Percentiles rank a stretch among this genome's conserved stretches.
phyloP scores from a whole-genome alignment of 2,797 vertebrate species.

The Varecia variegata region DNA sequence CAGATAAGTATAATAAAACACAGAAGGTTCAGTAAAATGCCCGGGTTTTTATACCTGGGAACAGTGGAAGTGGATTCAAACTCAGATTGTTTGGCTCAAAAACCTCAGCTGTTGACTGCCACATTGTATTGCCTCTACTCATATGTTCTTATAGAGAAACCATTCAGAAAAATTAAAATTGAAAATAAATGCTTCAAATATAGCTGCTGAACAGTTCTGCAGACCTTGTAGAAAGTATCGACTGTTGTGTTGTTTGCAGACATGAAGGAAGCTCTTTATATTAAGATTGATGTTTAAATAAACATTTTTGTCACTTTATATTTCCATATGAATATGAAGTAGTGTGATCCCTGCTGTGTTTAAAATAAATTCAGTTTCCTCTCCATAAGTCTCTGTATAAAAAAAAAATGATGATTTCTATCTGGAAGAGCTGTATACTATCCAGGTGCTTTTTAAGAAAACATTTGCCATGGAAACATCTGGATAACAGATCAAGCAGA shows the following conservation, averaged over 20 bases:
- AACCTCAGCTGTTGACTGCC: neutral
- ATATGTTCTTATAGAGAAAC: neutral
- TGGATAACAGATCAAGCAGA: constrained; percentile 64
- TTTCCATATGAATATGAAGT: constrained; percentile 49
- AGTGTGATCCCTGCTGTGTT: neutral
- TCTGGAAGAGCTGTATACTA: constrained; percentile 26
- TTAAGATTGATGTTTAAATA: constrained; percentile 54
- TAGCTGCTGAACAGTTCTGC: neutral
- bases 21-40: neutral
- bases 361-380: constrained; percentile 52
- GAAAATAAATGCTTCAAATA: constrained; percentile 3
- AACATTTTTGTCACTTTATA: constrained; percentile 47
- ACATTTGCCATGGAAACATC: constrained; percentile 59
- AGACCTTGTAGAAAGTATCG: neutral
- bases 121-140: neutral
- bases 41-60: neutral
- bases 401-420: constrained; percentile 51
- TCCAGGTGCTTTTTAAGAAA: constrained; percentile 61
- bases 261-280: constrained; percentile 5
- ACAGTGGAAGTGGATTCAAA: neutral
- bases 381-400: neutral
- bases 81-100: neutral
- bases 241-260: neutral
- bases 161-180: neutral
- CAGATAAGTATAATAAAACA: neutral